phyloP scores from a whole-genome alignment of 2,797 vertebrate species.

The Salarias fasciatus region DNA sequence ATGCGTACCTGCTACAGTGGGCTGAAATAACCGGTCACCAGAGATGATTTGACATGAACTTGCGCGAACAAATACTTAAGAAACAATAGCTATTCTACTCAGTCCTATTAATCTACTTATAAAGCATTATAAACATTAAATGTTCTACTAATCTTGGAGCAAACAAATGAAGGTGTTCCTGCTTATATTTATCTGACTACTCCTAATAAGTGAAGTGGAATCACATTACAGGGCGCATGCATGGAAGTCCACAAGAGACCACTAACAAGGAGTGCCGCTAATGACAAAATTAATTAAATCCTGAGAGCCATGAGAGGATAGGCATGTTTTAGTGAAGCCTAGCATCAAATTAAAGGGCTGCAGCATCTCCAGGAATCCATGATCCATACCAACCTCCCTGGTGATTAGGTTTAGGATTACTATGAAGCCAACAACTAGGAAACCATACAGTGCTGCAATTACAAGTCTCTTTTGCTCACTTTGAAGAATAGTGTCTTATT shows the following conservation, averaged over 20 bases:
- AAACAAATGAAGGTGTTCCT: conserved; percentile 15
- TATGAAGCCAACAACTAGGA: conserved; percentile 7
- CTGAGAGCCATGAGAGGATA: conserved; percentile 39
- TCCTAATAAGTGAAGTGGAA: conserved; percentile 28
- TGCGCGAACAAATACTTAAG: background rate
- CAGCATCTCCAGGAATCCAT: conserved; percentile 33
- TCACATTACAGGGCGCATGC: conserved; percentile 36
- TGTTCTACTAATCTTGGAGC: conserved; percentile 1
- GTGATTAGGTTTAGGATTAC: conserved; percentile 13
- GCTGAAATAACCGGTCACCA: conserved; percentile 21
- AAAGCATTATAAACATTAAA: background rate
- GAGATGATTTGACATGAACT: conserved; percentile 6
- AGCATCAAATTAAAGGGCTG: conserved; percentile 47
- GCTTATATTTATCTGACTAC: conserved; percentile 15
- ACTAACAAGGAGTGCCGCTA: conserved; percentile 50
- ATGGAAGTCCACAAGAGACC: conserved; percentile 50
- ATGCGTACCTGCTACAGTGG: conserved; percentile 32
- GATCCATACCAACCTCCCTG: conserved; percentile 14
- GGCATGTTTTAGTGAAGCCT: conserved; percentile 29
- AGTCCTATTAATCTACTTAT: background rate
- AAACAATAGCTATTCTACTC: conserved; percentile 1
- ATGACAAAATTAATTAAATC: conserved; percentile 64
- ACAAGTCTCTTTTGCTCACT: no score
- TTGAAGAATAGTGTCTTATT: no score
- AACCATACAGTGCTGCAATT: no score